These are phyloP conservation scores for Cerceris rybyensis DNA, from an alignment of 2,888 invertebrate species.

Conservation along the genomic window DNA sequence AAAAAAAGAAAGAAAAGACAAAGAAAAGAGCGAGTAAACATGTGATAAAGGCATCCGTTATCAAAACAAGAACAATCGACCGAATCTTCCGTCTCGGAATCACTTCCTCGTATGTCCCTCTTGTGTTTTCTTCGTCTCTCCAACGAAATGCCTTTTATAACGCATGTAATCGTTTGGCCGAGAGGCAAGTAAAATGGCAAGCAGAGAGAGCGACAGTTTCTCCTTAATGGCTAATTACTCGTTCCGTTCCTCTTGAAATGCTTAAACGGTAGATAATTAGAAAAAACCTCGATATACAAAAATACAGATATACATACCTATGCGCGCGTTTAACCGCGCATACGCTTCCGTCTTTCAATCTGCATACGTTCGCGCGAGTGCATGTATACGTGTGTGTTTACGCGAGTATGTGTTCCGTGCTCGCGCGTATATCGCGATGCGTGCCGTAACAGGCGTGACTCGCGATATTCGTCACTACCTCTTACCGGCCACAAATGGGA, in stretches of 20 bases:
- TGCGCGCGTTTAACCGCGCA: neutral
- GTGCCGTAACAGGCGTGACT: constrained; percentile 36
- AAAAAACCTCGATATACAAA: constrained; percentile 80
- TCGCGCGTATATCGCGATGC: constrained; percentile 6
- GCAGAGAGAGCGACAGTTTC: constrained; percentile 70
- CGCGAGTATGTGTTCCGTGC: neutral
- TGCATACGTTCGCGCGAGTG: neutral
- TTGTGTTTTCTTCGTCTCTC: constrained; percentile 22
- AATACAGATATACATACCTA: constrained; percentile 74
- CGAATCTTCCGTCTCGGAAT: constrained; percentile 40
- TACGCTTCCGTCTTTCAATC: neutral
- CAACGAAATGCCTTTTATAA: constrained; percentile 43
- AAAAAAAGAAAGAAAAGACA: neutral
- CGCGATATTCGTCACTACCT: constrained; percentile 45
- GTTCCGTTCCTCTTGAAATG: constrained; percentile 68
- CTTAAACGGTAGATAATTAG: constrained; percentile 74
- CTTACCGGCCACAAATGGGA: constrained; percentile 40
- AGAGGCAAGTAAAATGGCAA: constrained; percentile 75
- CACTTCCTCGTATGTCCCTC: constrained; percentile 35
- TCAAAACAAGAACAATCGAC: neutral
- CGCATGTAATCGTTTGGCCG: constrained; percentile 53
- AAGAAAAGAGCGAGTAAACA: neutral
- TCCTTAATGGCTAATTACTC: constrained; percentile 69
- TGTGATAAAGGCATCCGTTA: neutral
- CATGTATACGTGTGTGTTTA: neutral